Evolutionary conservation across 1,140 invertebrate genomes (phyloP).

Genomic region (silkworm (Bombyx mori)): DNA sequence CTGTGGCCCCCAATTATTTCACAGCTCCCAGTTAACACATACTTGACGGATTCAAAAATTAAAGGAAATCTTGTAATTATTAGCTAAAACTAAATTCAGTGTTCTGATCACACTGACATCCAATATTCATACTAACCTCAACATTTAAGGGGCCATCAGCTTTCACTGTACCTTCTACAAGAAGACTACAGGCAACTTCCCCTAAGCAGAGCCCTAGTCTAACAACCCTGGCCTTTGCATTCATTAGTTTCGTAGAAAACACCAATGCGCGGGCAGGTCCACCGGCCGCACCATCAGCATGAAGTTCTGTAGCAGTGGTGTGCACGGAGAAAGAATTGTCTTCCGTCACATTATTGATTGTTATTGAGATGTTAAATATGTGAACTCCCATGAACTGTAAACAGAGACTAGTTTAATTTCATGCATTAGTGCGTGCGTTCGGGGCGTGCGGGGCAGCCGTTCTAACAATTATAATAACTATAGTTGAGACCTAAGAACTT

Average conservation of each 20-base stretch:
- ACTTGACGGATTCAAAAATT: too few species aligned
- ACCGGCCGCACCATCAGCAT: conserved; percentile 79
- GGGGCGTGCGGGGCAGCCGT: too few species aligned
- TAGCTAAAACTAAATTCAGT: background rate
- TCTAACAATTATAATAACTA: too few species aligned
- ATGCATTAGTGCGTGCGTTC: background rate
- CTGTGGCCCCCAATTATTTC: too few species aligned
- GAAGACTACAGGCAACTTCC: conserved; percentile 80
- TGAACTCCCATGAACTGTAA: conserved; percentile 87
- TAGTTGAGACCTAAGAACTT: too few species aligned
- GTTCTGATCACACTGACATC: conserved; percentile 2
- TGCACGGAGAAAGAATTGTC: conserved; percentile 83
- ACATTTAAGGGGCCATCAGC: conserved; percentile 83
- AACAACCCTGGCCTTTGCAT: conserved; percentile 56
- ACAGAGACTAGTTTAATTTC: conserved; percentile 9
- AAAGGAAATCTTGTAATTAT: background rate
- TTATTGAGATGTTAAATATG: conserved; percentile 84
- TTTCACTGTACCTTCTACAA: conserved; percentile 80
- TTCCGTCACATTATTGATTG: conserved; percentile 52
- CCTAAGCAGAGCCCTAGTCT: conserved; percentile 72
- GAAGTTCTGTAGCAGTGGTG: conserved; percentile 81
- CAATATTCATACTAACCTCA: conserved; percentile 71
- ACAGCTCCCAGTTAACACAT: too few species aligned
- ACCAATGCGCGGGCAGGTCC: conserved; percentile 77
- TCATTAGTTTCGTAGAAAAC: conserved; percentile 77